phyloP scores from a whole-genome alignment of 2,113 vertebrate genomes.

The Pelobates fuscus region DNA sequence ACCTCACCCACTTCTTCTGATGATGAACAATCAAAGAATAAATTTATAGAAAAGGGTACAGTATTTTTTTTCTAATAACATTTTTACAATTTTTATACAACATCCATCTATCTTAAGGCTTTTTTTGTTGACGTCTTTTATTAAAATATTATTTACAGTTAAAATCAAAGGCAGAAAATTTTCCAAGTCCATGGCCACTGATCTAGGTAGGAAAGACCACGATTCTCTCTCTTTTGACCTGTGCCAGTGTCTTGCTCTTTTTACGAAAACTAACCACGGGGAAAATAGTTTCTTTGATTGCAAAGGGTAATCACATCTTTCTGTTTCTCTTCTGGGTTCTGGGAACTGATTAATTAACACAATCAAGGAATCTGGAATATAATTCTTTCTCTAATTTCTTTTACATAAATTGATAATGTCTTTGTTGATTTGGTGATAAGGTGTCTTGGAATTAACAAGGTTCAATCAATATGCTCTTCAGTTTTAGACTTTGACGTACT shows the following conservation, averaged over 20 bases:
- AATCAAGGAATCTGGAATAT: constrained; percentile 60
- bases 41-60: constrained; percentile 97
- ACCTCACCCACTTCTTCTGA: constrained; percentile 89
- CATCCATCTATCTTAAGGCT: constrained; percentile 61
- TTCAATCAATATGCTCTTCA: constrained; percentile 65
- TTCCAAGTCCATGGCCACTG: constrained; percentile 91
- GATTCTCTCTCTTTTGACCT: constrained; percentile 68
- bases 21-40: constrained; percentile 88
- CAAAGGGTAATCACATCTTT: constrained; percentile 57
- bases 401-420: constrained; percentile 39
- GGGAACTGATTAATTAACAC: constrained; percentile 54
- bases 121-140: constrained; percentile 66
- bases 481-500: neutral
- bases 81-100: constrained; percentile 54
- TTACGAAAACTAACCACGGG: constrained; percentile 67
- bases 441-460: constrained; percentile 62
- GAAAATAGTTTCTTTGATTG: constrained; percentile 58
- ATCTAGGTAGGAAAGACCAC: constrained; percentile 83
- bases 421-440: constrained; percentile 51
- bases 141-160: constrained; percentile 89
- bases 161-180: constrained; percentile 95
- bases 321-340: constrained; percentile 64
- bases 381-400: constrained; percentile 59
- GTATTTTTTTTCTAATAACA: constrained; percentile 70
- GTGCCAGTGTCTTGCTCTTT: constrained; percentile 63